Base-by-base conservation (phyloP, 1,140 invertebrate species). In the Dryas iulia region DNA sequence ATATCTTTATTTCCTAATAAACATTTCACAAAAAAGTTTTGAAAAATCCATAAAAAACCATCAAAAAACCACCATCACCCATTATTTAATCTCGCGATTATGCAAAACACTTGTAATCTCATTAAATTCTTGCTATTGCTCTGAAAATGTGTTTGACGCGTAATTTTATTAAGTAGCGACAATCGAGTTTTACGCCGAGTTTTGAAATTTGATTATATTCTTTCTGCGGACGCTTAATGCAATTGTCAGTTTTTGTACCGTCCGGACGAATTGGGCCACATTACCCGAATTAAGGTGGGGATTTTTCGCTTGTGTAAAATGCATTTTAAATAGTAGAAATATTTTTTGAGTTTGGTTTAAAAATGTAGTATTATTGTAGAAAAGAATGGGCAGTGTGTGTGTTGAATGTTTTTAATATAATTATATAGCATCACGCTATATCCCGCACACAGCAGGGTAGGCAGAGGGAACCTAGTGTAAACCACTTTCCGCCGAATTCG, bases 91-190 rank as follows among this genome's bases (percentile, higher is more conserved):
- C 71, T 66, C 57, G 66, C 65, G 64, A 79, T 79, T 81, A 83
- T 81, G 78, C 75, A 76, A 79, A 83, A 69, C 72, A 74, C 64
- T 65, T 60, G 70, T 81, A 79, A 81, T 76, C 69, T 75, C 56
- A 69, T 81, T 77, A 74, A 71, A 74, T 74, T 74, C 74, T 61
- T 69, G 64, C 72, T 69, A 78, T 77, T 25, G 24, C 24, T 67
- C 61, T 73, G 64, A 60, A 76, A 83, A 79, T 76, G 77, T 83
- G 75, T 81, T 81, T 78, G 76, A 79, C 73, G 75, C 66, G 60
- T 80, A 82, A 82, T 77, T 74, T 63, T 66, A 79, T 82, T 81
- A 82, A 77, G 69, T 67, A 69, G 67, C 69, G 60, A 67, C 70
- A 75, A 75, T 75, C 58, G 70, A 69, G 65, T 75, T 75, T 70